A percentile compares a stretch with the other conserved stretches of the same genome.
Conservation (phyloP, 2,113 vertebrate species). For the Zosterops pallidus region DNA sequence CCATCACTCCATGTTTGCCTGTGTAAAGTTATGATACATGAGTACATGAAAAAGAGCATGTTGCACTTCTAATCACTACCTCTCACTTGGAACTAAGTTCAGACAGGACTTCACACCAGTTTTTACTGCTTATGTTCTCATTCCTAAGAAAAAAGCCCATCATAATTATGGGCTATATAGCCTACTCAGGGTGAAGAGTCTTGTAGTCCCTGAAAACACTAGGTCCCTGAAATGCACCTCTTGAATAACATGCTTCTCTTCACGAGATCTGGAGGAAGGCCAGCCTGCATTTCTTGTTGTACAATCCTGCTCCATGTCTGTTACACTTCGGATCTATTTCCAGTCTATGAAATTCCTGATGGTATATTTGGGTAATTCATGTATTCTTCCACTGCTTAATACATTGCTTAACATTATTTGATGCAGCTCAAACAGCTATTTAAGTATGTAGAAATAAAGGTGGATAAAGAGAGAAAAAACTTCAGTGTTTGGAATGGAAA, state of each 20-base stretch:
- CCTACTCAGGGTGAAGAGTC: background rate
- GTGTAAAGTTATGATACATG: background rate
- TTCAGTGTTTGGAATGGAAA: background rate
- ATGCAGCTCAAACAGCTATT: background rate
- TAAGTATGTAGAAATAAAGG: background rate
- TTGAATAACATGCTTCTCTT: background rate
- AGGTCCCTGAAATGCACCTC: background rate
- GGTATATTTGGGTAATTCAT: background rate
- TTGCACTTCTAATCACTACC: background rate
- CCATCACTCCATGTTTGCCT: background rate
- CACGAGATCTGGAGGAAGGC: fast-evolving
- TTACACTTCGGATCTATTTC: background rate
- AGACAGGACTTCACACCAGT: background rate
- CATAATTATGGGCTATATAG: background rate
- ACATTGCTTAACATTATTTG: background rate
- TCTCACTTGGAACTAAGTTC: background rate
- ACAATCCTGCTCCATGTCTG: background rate
- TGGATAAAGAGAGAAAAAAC: background rate
- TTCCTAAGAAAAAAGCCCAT: background rate
- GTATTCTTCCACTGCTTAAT: background rate
- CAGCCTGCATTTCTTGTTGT: background rate
- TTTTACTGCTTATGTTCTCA: background rate
- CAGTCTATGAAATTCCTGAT: background rate
- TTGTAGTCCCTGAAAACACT: background rate
- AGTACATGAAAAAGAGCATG: background rate